Evolutionary conservation across 2,113 vertebrate species (phyloP), one percentile per base, ranked within the genome.

Genomic region (Nothobranchius furzeri): DNA sequence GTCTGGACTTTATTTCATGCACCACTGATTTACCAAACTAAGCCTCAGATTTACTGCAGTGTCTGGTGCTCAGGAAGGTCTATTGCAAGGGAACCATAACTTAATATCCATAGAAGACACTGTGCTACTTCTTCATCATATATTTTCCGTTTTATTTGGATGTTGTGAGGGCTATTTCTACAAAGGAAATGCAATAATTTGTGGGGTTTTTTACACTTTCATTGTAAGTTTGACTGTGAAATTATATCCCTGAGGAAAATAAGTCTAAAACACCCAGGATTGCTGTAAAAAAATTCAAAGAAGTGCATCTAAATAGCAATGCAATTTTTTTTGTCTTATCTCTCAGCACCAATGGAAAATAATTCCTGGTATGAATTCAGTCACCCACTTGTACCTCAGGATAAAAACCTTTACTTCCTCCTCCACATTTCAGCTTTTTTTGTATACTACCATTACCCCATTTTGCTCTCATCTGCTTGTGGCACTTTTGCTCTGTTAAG

Each of bases 181-280:
- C 71, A 25, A 20, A 58, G 68, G 63, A 68, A 76, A 46, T 20
- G 25, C 25, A 17, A 17, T 40, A 56, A 57, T 37, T 15, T 55
- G 53, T 40, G 46, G 46, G 57, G 72, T 70, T 67, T 49, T 60
- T 77, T 68, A 71, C 15, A 35, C 58, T 76, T 51, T 63, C 49
- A 66, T 61, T 69, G 49, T 46, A 35, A 64, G 35, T 68, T 70
- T 74, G 54, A 76, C 64, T 68, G 68, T 81, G 76, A 86, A 83
- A 81, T 71, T 35, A 45, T 73, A 57, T 60, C 25, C 55, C 63
- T 6, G 47, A 68, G 72, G 66, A 46, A 65, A 62, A n/a, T 0
- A 4, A 55, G 45, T 74, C 55, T 64, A 43, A 65, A 69, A 64
- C 35, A 59, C 37, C n/a, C 24, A 45, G 10, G 51, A 36, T 64